Base-by-base conservation (phyloP, 1,140 invertebrate genomes). In the Pollicipes pollicipes region DNA sequence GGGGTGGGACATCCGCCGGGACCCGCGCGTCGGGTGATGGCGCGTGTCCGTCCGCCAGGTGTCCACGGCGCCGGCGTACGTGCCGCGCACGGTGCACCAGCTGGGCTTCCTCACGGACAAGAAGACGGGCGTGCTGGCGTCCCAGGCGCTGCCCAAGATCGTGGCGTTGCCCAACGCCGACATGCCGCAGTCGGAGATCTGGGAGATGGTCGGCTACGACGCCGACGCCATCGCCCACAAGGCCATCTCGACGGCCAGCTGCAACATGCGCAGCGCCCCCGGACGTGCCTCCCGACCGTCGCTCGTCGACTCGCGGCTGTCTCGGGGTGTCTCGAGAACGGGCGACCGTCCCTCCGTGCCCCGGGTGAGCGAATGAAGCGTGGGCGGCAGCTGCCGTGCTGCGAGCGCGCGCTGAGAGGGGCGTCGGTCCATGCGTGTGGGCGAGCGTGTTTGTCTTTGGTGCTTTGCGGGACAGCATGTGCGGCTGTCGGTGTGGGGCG, bases 61-160 rank as follows among this genome's bases (percentile, higher is more conserved):
- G 58, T 74, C 45, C 70, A 68, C 70, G 0, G 76, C 75, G 26
- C 76, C 76, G 17, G 71, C 63, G 67, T 75, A 74, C 70, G 71
- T 76, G 21, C 75, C 76, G 30, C 71, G 76, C 70, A 72, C 73
- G n/a, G 69, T 71, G 71, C 45, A 66, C 67, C 70, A 70, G 32
- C 66, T 74, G 1, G 27, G 66, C 30, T 73, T 74, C 13, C 69
- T 30, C n/a, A 66, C 30, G 26, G 30, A 30, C 28, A 31, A 10
- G n/a, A 26, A 35, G 8, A 21, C 70, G 68, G 70, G 70, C 66
- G 17, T 6, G 35, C 70, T 24, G 13, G 70, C 63, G 21, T 71
- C 30, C 30, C n/a, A 10, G 13, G 45, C 24, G 6, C 45, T 6
- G 64, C 68, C 66, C 10, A 58, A 29, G 70, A 24, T 71, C 0